These are phyloP conservation scores for Notospermus geniculatus DNA, from an alignment of 1,140 invertebrate genomes.

Conservation along the genomic window DNA sequence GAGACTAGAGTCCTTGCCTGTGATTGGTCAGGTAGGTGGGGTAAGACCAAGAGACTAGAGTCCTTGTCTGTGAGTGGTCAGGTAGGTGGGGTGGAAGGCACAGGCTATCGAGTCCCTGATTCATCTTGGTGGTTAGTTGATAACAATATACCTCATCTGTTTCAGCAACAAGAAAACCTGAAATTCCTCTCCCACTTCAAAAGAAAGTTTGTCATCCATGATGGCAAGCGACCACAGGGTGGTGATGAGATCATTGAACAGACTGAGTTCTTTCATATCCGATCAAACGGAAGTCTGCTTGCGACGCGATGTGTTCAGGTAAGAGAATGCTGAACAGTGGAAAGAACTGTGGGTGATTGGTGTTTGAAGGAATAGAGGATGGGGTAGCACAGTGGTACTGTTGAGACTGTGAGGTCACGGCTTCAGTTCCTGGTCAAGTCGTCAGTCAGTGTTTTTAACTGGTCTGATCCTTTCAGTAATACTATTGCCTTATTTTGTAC, in stretches of 20 bases:
- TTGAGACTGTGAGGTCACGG: not conserved
- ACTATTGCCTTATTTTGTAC: slow-evolving; percentile 24
- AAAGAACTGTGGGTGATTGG: slow-evolving; percentile 5
- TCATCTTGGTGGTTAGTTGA: slow-evolving; percentile 3
- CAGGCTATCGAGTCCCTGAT: not conserved
- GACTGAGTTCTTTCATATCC: slow-evolving; percentile 87
- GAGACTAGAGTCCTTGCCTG: no score
- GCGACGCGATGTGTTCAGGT: slow-evolving; percentile 90
- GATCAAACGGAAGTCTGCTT: slow-evolving; percentile 92
- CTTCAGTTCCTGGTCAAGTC: not conserved
- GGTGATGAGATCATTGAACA: slow-evolving; percentile 63
- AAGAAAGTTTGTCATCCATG: slow-evolving; percentile 88
- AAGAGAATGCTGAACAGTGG: not conserved
- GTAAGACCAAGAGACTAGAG: no score
- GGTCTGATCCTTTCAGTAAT: no score
- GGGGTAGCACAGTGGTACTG: no score
- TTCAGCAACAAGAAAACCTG: slow-evolving; percentile 91
- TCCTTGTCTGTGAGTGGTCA: no score
- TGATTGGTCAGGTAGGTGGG: no score
- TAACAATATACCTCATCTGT: slow-evolving; percentile 23
- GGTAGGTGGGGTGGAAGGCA: no score
- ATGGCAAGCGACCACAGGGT: slow-evolving; percentile 70
- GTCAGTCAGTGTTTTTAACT: not conserved
- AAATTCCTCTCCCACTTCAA: slow-evolving; percentile 99
- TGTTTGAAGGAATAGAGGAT: no score